phyloP scores from a whole-genome alignment of 23 tunicate species.

The Corella eumyota region DNA sequence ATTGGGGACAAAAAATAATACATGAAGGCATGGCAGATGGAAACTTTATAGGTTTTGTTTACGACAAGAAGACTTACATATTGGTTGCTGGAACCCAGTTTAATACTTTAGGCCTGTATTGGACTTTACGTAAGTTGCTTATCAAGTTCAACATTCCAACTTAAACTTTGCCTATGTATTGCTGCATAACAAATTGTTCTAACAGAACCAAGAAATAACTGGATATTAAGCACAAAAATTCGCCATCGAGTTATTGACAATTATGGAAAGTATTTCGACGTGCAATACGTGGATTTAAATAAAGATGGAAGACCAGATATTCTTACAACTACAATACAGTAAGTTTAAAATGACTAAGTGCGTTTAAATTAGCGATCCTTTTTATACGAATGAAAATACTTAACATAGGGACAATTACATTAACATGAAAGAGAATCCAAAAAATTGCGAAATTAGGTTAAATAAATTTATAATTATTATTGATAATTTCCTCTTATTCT shows the following conservation, averaged over 20 bases:
- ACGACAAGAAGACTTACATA: constrained; percentile 62
- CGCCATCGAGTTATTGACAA: constrained; percentile 82
- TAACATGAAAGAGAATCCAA: neutral
- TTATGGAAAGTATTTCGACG: constrained; percentile 89
- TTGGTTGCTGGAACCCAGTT: constrained; percentile 80
- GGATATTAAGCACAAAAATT: constrained; percentile 31
- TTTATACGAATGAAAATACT: too few species aligned
- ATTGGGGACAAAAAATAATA: constrained; percentile 72
- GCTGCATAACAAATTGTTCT: neutral
- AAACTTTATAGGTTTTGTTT: constrained; percentile 56
- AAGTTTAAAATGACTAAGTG: constrained; percentile 11
- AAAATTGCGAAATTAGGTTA: neutral
- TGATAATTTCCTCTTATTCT: neutral
- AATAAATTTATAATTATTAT: neutral
- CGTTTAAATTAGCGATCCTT: too few species aligned
- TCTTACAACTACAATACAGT: constrained; percentile 88
- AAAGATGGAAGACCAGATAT: constrained; percentile 82
- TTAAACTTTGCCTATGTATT: neutral
- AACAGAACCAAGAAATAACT: constrained; percentile 24
- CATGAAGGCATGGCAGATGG: constrained; percentile 97
- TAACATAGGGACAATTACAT: neutral
- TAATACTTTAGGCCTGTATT: constrained; percentile 58
- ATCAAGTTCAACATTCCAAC: neutral
- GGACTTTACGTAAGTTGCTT: constrained; percentile 70
- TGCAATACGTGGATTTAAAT: constrained; percentile 82